Base-by-base conservation (phyloP, 2,888 invertebrate genomes). In the Ptychoptera albimana region DNA sequence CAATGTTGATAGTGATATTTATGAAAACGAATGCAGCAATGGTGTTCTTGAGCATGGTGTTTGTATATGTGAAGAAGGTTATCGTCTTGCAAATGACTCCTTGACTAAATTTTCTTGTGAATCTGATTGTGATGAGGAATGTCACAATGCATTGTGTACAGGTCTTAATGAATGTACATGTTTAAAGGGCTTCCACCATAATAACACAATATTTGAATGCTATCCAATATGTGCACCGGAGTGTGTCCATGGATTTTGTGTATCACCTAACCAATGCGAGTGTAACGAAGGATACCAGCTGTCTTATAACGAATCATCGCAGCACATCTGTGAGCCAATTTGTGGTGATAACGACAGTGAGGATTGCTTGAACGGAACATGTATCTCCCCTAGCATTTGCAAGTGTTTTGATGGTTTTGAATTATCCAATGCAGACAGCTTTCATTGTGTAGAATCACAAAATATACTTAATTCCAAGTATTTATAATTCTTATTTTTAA, bases 151-250 rank as follows among this genome's bases (percentile, higher is more conserved):
- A 0, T 52, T 52, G 3, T 71, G 71, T 48, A 53, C 51, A 13
- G 54, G 56, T 1, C 65, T 66, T n/a, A 55, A 64, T 29, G 54
- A 53, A 6, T 70, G 70, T 40, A 23, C 48, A 1, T 62, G 62
- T 40, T 42, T 57, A 8, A 39, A 14, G 7, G 62, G 60, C 14
- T 68, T 53, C 55, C 65, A 61, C 13, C 50, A 68, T 45, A 67
- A 67, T 46, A 49, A 55, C 1, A 55, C 58, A 1, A 59, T 59
- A 2, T 61, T 60, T 44, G 63, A 60, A 50, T 73, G 73, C 47
- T 59, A 67, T 6, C 70, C 72, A 1, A 54, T 58, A 12, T 83
- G 83, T 55, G 67, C 72, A 1, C 63, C 67, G 16, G 74, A 73
- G 4, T 84, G 63, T 45, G 47, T 53, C 5, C 42, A 64, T 51